Evolutionary conservation across 2,888 invertebrate genomes (phyloP).

Genomic region (Bibio marci): DNA sequence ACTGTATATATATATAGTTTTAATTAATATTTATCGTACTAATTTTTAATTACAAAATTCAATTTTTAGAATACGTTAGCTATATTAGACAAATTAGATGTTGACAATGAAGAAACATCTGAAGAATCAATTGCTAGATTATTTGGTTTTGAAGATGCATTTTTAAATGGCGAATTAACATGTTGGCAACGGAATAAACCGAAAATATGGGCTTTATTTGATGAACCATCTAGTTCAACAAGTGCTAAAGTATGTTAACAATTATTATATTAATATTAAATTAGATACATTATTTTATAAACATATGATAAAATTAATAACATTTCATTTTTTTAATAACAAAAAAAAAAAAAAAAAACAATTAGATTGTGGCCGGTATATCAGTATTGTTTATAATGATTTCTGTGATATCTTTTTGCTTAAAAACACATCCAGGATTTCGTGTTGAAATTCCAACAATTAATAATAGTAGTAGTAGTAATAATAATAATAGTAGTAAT

Average conservation of each 20-base stretch:
- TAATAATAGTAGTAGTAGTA: background rate
- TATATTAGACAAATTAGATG: conserved; percentile 89
- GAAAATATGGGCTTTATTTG: conserved; percentile 96
- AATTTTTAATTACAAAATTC: background rate
- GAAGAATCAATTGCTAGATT: conserved; percentile 96
- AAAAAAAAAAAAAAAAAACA: no score
- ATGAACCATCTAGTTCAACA: conserved; percentile 97
- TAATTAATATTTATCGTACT: background rate
- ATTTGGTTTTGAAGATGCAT: conserved; percentile 93
- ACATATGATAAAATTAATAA: no score
- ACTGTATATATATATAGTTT: background rate
- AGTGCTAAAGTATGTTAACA: conserved; percentile 69
- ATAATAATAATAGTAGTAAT: background rate
- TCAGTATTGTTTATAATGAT: conserved; percentile 95
- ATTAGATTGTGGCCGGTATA: conserved; percentile 72
- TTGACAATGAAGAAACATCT: conserved; percentile 94
- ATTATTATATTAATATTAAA: background rate
- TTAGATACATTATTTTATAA: background rate
- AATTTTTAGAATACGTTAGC: conserved; percentile 82
- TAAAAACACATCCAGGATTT: conserved; percentile 99
- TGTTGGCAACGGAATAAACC: conserved; percentile 98
- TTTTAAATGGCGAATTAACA: conserved; percentile 72
- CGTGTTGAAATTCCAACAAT: conserved; percentile 40
- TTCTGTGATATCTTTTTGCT: conserved; percentile 95
- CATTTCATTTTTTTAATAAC: no score